Conservation (phyloP, 2,888 invertebrate genomes). For the Drosophila anomalata region DNA sequence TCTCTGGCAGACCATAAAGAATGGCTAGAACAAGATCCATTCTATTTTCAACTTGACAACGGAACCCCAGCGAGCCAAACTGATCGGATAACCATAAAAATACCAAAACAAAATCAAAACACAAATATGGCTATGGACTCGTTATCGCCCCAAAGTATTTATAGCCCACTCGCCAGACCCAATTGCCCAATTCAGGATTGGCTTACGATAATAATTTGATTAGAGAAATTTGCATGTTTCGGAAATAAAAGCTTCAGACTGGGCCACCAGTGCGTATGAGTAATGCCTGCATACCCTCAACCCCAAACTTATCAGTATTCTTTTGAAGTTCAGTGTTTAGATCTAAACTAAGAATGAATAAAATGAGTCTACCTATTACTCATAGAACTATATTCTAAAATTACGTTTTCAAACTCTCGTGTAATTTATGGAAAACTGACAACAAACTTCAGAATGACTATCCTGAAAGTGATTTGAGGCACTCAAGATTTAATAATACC, state of each 20-base stretch:
- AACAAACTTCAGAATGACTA: slow-evolving; percentile 45
- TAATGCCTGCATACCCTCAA: slow-evolving; percentile 11
- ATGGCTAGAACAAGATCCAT: slow-evolving; percentile 21
- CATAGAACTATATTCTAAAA: neutral
- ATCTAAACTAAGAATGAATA: neutral
- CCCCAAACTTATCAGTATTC: neutral
- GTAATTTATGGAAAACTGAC: slow-evolving; percentile 47
- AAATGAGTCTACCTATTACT: neutral
- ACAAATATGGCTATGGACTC: slow-evolving; percentile 13
- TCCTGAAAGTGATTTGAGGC: neutral
- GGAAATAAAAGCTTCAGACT: neutral
- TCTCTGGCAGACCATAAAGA: slow-evolving; percentile 50
- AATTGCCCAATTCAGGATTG: neutral
- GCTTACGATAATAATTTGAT: slow-evolving; percentile 6
- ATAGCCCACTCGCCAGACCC: neutral
- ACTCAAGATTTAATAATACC: slow-evolving; percentile 3
- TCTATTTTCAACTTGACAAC: slow-evolving; percentile 32
- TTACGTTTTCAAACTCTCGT: neutral
- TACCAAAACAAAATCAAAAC: neutral
- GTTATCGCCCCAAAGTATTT: slow-evolving; percentile 24
- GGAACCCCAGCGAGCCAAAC: neutral
- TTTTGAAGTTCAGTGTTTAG: neutral
- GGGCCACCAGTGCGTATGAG: slow-evolving; percentile 36
- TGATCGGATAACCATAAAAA: slow-evolving; percentile 20
- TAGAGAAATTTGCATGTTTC: slow-evolving; percentile 5